phyloP scores from a whole-genome alignment of 2,888 invertebrate species.

The Troides oblongomaculatus region DNA sequence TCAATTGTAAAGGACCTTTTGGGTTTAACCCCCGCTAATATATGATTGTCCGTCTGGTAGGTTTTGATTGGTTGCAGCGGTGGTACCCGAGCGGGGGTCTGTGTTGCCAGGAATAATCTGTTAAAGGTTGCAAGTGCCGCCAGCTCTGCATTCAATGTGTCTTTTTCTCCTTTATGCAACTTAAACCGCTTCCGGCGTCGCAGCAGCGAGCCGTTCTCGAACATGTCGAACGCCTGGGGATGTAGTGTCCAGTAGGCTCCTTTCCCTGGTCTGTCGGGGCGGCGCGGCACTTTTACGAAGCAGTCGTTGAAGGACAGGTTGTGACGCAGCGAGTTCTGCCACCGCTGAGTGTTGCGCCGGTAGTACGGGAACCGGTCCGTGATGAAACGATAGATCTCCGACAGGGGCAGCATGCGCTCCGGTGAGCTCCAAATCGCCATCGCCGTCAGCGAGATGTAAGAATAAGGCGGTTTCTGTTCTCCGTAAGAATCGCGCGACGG shows the following conservation, averaged over 20 bases:
- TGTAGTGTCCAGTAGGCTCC: conserved; percentile 93
- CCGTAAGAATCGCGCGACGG: conserved; percentile 96
- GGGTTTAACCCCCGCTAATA: conserved; percentile 55
- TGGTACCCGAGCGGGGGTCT: conserved; percentile 42
- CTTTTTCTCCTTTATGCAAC: conserved; percentile 83
- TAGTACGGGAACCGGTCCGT: conserved; percentile 89
- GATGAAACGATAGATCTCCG: conserved; percentile 91
- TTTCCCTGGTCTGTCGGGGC: conserved; percentile 90
- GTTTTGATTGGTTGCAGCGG: conserved; percentile 43
- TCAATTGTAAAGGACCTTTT: conserved; percentile 91
- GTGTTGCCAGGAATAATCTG: conserved; percentile 81
- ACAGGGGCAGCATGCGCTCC: conserved; percentile 93
- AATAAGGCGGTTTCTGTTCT: conserved; percentile 97
- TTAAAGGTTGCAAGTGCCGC: conserved; percentile 87
- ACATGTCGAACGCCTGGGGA: conserved; percentile 91
- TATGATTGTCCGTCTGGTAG: conserved; percentile 35
- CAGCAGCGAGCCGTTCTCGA: conserved; percentile 91
- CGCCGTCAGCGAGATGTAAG: conserved; percentile 96
- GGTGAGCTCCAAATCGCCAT: conserved; percentile 98
- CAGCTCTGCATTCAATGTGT: conserved; percentile 83
- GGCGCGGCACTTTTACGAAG: conserved; percentile 92
- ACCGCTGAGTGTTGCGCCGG: conserved; percentile 91
- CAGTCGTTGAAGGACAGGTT: conserved; percentile 98
- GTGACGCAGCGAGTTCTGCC: conserved; percentile 92
- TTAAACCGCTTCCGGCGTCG: conserved; percentile 91